phyloP scores from a whole-genome alignment of 2,888 invertebrate species.

The Adela reaumurella region DNA sequence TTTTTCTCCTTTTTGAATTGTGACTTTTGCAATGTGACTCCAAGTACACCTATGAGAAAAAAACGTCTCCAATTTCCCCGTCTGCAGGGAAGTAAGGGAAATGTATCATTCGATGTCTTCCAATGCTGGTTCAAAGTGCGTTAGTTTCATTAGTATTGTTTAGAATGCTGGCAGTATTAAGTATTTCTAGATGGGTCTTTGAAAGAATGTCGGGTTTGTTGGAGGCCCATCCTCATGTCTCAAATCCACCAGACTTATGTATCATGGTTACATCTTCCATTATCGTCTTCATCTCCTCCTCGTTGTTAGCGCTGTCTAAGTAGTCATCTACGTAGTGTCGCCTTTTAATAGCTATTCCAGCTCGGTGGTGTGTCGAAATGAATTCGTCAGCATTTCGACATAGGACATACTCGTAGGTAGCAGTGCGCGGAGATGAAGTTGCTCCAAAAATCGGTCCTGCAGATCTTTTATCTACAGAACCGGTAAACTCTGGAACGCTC shows the following conservation, averaged over 20 bases:
- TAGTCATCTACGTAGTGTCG: slow-evolving; percentile 10
- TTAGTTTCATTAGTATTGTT: neutral
- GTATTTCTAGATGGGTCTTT: neutral
- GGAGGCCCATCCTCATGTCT: neutral
- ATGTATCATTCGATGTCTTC: neutral
- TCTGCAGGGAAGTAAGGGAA: too few relatives aligned
- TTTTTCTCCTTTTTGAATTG: too few relatives aligned
- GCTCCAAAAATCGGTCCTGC: slow-evolving; percentile 13
- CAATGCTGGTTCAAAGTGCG: neutral
- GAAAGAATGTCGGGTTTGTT: neutral
- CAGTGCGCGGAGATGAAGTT: slow-evolving; percentile 9
- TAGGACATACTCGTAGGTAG: slow-evolving; percentile 9
- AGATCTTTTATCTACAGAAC: too few relatives aligned
- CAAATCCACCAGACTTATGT: neutral
- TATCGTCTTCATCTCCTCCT: neutral
- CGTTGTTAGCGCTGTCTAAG: slow-evolving; percentile 4
- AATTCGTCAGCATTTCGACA: slow-evolving; percentile 7
- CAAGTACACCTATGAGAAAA: too few relatives aligned
- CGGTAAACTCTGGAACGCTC: too few relatives aligned
- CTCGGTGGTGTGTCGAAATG: slow-evolving; percentile 4
- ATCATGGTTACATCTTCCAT: neutral
- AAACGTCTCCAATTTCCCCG: too few relatives aligned
- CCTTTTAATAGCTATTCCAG: slow-evolving; percentile 3
- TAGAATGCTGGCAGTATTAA: neutral
- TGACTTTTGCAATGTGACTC: too few relatives aligned